phyloP scores from a whole-genome alignment of 2,888 invertebrate species.

The Cantharis flavilabris region DNA sequence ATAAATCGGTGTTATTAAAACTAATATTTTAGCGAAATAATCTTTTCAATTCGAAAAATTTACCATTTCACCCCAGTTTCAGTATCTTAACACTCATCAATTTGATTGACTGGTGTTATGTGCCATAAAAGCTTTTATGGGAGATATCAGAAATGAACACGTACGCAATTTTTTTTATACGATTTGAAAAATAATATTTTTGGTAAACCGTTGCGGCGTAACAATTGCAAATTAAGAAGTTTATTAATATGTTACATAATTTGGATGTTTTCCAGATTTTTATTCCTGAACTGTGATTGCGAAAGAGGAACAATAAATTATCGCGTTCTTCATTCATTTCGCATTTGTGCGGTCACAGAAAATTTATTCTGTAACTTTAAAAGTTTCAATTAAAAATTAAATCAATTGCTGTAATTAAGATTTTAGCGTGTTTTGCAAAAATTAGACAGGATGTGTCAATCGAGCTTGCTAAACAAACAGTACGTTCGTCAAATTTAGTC shows the following conservation, averaged over 20 bases:
- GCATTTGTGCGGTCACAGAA: neutral
- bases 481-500: constrained; percentile 50
- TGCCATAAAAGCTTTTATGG: neutral
- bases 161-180: neutral
- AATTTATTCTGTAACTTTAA: neutral
- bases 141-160: neutral
- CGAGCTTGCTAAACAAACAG: constrained; percentile 28
- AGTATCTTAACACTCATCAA: constrained; percentile 1
- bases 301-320: neutral
- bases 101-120: constrained; percentile 1
- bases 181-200: neutral
- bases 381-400: neutral
- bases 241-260: neutral
- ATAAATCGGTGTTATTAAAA: neutral
- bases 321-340: neutral
- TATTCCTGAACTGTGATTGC: constrained; percentile 5
- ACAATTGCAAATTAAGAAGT: neutral
- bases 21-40: neutral
- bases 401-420: neutral
- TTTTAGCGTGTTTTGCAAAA: constrained; percentile 1
- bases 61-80: neutral
- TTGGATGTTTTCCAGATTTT: constrained; percentile 22
- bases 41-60: neutral
- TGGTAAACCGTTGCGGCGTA: neutral
- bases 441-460: constrained; percentile 27